A percentile compares a stretch with the other conserved stretches of the same genome.
Evolutionary conservation across 2,888 invertebrate species (phyloP).

Genomic region (Phanerotoma sp.): DNA sequence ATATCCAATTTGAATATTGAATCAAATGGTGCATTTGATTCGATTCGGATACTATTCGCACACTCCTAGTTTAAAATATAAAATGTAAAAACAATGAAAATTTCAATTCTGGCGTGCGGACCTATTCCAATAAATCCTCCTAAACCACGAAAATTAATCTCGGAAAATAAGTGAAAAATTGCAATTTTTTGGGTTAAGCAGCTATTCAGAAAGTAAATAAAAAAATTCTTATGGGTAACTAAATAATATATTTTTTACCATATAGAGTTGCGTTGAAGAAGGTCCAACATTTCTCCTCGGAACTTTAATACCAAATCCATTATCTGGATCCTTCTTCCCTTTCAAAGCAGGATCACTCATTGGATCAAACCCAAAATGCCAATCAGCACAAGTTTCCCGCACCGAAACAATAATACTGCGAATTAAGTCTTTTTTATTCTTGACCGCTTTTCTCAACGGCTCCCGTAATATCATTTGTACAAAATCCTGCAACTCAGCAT

Average conservation of each 20-base stretch:
- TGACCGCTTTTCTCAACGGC: constrained; percentile 92
- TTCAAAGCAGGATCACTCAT: constrained; percentile 88
- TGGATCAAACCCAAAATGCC: constrained; percentile 90
- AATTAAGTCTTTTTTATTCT: constrained; percentile 96
- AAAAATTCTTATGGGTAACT: too few relatives aligned
- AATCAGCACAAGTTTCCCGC: constrained; percentile 96
- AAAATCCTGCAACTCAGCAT: constrained; percentile 96
- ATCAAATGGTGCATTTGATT: too few relatives aligned
- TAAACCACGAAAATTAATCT: too few relatives aligned
- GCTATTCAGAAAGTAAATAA: too few relatives aligned
- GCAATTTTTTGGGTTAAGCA: too few relatives aligned
- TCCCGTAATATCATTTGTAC: constrained; percentile 87
- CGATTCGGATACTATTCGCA: too few relatives aligned
- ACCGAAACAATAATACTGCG: constrained; percentile 96
- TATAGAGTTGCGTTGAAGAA: constrained; percentile 92
- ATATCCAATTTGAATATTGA: too few relatives aligned
- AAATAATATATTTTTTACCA: constrained; percentile 61
- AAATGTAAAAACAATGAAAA: too few relatives aligned
- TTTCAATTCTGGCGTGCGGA: too few relatives aligned
- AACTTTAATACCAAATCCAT: constrained; percentile 88
- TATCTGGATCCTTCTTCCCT: constrained; percentile 92
- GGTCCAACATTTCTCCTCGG: constrained; percentile 91
- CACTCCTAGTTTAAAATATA: too few relatives aligned
- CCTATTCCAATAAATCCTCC: too few relatives aligned
- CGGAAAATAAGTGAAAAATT: too few relatives aligned